A percentile compares a stretch with the other conserved stretches of the same genome.
Evolutionary conservation across 2,888 invertebrate genomes (phyloP).

Genomic region (Ischnus inquisitorius): DNA sequence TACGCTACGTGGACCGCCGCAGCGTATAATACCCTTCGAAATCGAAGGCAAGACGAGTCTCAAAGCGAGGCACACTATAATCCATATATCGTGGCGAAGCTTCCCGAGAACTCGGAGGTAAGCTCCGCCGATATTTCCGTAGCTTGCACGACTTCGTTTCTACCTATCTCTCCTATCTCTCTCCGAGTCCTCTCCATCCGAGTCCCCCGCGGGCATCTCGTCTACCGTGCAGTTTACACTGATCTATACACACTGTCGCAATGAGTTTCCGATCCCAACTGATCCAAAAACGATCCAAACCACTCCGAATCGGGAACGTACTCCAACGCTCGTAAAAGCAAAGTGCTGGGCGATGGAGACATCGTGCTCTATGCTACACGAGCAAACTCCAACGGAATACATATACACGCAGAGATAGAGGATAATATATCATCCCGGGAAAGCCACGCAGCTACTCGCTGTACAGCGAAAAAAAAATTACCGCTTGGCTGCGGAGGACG

Average conservation of each 20-base stretch:
- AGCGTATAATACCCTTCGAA: slow-evolving; percentile 10
- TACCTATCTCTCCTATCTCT: not conserved
- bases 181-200: not conserved
- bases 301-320: slow-evolving; percentile 19
- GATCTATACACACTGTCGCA: not conserved
- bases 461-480: not conserved
- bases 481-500: not conserved
- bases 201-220: not conserved
- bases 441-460: not conserved
- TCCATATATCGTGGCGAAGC: slow-evolving; percentile 35
- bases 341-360: slow-evolving; percentile 31
- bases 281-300: slow-evolving; percentile 39
- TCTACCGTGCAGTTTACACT: slow-evolving; percentile 2
- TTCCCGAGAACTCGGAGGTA: slow-evolving; percentile 28
- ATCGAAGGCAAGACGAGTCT: slow-evolving; percentile 26
- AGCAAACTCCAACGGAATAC: not conserved
- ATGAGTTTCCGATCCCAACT: slow-evolving; percentile 35
- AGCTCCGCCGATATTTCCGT: slow-evolving; percentile 46
- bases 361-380: slow-evolving; percentile 13
- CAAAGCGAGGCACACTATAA: slow-evolving; percentile 10
- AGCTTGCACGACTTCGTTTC: slow-evolving; percentile 9
- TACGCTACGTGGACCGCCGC: not conserved
- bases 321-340: slow-evolving; percentile 30
- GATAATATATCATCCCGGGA: not conserved
- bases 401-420: not conserved